Base-by-base conservation (phyloP, 2,113 vertebrate species). In the Chloropsis hardwickii region DNA sequence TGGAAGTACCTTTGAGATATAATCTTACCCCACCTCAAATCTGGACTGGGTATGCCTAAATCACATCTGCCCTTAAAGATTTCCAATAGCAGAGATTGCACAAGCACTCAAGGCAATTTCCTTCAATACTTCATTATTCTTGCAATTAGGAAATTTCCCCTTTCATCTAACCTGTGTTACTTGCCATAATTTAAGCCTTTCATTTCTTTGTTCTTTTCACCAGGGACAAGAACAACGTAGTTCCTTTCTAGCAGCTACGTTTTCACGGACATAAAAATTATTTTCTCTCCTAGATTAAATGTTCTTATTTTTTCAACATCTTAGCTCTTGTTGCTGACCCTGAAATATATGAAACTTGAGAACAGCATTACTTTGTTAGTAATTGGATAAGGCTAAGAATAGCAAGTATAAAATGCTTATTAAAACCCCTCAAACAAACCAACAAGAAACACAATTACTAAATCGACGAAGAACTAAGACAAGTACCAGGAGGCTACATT, bases 161-260 rank as follows among this genome's bases (percentile, higher is more conserved):
- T 92, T 94, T 96, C 90, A 90, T 88, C 92, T 96, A 96, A 94
- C 79, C 88, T 77, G 66, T 2, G 5, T 80, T 90, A 86, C 37
- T 88, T 77, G 45, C 58, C 10, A 1, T 77, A 93, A 95, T 88
- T 92, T 81, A 88, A 93, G 90, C 50, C 54, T 88, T 90, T 88
- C 83, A 57, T 86, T 95, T 93, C 88, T 93, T 93, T 95, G 73
- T 91, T 95, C 96, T 95, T 96, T 86, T 76, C 88, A 95, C 82
- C 56, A 80, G 71, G 82, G 90, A 90, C 42, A 70, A 17, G 62
- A 92, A 88, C 50, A 90, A 70, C 6, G 2, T 77, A 85, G 39
- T 90, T 95, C 51, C 54, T 80, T 80, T 81, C 76, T 44, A 90
- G 79, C 21, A 96, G 85, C 74, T 86, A 53, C 22, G 42, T 77